Percentiles rank a stretch among this genome's conserved stretches.
Evolutionary conservation across 2,888 invertebrate genomes (phyloP).

Genomic region (Hololepta plana): DNA sequence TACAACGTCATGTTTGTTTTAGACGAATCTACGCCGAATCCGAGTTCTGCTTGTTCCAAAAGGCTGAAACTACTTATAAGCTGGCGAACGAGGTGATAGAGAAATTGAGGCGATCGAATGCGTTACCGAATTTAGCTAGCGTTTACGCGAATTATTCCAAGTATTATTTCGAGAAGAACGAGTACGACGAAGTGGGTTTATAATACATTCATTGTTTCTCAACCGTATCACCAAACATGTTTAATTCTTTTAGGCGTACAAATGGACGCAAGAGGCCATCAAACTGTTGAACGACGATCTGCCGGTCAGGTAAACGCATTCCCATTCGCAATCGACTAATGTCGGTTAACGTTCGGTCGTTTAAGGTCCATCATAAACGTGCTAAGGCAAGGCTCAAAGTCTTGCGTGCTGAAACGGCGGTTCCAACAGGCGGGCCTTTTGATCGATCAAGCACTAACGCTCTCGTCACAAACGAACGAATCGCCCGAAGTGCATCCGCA

Average conservation of each 20-base stretch:
- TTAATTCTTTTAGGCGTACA: constrained; percentile 32
- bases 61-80: constrained; percentile 53
- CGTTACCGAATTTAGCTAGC: constrained; percentile 40
- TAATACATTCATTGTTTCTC: neutral
- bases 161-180: constrained; percentile 67
- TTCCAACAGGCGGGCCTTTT: constrained; percentile 67
- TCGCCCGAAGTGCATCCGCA: constrained; percentile 48
- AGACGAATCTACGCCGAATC: constrained; percentile 75
- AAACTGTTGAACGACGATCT: constrained; percentile 42
- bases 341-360: constrained; percentile 6
- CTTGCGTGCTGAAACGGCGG: constrained; percentile 76
- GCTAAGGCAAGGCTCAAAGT: constrained; percentile 69
- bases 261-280: constrained; percentile 64
- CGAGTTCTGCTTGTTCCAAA: constrained; percentile 60
- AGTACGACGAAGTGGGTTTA: constrained; percentile 55
- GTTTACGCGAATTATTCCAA: constrained; percentile 70
- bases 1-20: no score
- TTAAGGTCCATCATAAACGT: constrained; percentile 59
- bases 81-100: constrained; percentile 35
- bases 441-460: constrained; percentile 62
- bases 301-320: constrained; percentile 34
- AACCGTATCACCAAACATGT: constrained; percentile 1
- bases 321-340: neutral
- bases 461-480: constrained; percentile 42
- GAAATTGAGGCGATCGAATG: constrained; percentile 28